A percentile compares a stretch with the other conserved stretches of the same genome.
Conservation (phyloP, 2,113 vertebrate genomes). For the Sinocyclocheilus anshuiensis region DNA sequence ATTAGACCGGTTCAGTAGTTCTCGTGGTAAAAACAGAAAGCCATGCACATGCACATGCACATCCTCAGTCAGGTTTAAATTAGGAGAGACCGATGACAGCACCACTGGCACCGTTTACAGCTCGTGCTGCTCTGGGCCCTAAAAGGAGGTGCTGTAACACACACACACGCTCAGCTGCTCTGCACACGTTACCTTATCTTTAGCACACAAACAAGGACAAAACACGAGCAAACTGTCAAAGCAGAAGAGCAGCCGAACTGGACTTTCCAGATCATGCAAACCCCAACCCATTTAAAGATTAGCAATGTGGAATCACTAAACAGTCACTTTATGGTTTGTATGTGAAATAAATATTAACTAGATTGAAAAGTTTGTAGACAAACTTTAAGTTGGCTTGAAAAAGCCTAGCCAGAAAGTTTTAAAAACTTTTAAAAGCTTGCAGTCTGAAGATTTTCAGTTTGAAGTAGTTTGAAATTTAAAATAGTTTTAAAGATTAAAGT, state of each 20-base stretch:
- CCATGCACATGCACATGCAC: neutral
- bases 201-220: constrained; percentile 66
- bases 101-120: constrained; percentile 34
- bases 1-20: neutral
- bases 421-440: too few relatives aligned
- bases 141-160: constrained; percentile 61
- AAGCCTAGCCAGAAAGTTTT: too few relatives aligned
- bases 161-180: constrained; percentile 53
- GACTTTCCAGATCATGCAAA: neutral
- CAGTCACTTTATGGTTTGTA: neutral
- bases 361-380: too few relatives aligned
- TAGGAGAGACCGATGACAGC: neutral
- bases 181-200: constrained; percentile 70
- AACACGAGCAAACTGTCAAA: constrained; percentile 1
- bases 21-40: neutral
- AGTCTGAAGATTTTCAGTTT: too few relatives aligned
- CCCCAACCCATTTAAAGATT: neutral
- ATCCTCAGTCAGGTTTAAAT: neutral
- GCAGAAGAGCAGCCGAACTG: constrained; percentile 7
- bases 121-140: constrained; percentile 46
- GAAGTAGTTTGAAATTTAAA: too few relatives aligned
- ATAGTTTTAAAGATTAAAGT: too few relatives aligned
- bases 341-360: neutral
- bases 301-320: neutral
- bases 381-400: too few relatives aligned